Conservation (phyloP, 2,113 vertebrate species). For the Zosterops pallidus region DNA sequence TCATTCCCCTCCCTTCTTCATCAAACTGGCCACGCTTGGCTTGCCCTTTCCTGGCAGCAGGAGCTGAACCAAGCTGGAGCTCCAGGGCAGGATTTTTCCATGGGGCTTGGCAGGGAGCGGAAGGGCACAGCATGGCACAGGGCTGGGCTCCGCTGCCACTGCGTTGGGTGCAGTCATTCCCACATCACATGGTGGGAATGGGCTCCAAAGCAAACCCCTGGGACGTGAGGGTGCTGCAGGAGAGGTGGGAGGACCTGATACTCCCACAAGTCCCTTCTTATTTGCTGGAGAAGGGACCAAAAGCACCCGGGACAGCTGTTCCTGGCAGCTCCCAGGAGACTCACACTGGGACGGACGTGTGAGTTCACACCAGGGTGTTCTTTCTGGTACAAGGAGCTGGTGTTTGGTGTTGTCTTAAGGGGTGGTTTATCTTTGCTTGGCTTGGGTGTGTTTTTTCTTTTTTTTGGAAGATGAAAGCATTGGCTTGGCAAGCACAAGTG, state of each 20-base stretch:
- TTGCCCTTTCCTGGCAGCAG: neutral
- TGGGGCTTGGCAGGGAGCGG: neutral
- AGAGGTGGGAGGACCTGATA: accelerated
- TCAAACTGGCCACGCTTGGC: neutral
- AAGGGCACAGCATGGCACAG: accelerated
- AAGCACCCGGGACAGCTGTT: too few relatives aligned
- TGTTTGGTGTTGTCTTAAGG: neutral
- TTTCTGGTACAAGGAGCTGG: neutral
- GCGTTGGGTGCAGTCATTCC: neutral
- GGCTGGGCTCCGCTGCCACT: neutral
- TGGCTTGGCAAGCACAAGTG: neutral
- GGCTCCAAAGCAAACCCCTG: neutral
- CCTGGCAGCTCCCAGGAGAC: neutral
- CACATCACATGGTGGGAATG: accelerated
- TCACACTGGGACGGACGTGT: accelerated
- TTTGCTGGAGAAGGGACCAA: neutral
- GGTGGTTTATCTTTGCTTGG: neutral
- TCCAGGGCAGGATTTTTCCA: neutral
- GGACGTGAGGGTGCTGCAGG: neutral
- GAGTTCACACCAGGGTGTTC: neutral
- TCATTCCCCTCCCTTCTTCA: neutral
- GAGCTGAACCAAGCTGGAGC: neutral
- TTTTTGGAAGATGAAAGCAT: neutral
- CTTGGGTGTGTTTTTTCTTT: neutral
- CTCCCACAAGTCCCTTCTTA: neutral